These are phyloP conservation scores for Euschistus heros DNA, from an alignment of 1,140 invertebrate species.

Conservation along the genomic window DNA sequence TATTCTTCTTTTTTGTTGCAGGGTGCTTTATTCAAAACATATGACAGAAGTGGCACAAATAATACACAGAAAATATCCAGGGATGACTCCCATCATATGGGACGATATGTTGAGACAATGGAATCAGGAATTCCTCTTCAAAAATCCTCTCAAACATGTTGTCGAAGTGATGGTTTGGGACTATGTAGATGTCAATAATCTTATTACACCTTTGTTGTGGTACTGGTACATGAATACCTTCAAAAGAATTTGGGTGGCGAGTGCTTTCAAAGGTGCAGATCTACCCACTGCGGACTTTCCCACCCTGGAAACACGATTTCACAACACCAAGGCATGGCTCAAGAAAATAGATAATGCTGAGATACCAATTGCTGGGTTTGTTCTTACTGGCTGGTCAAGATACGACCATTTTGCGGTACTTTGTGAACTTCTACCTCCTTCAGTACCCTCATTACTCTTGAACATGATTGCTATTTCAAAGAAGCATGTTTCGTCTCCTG, in stretches of 20 bases:
- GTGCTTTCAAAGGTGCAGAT: slow-evolving; percentile 50
- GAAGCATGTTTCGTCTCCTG: not conserved
- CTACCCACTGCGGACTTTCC: slow-evolving; percentile 43
- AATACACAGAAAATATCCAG: slow-evolving; percentile 33
- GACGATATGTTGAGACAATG: slow-evolving; percentile 52
- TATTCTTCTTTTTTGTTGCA: slow-evolving; percentile 6
- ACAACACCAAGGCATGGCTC: slow-evolving; percentile 28
- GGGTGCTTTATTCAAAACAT: slow-evolving; percentile 27
- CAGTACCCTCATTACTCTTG: slow-evolving; percentile 44
- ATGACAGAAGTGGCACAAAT: slow-evolving; percentile 26
- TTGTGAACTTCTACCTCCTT: slow-evolving; percentile 53
- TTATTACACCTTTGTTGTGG: not conserved
- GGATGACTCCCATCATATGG: slow-evolving; percentile 44
- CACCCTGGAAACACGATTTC: slow-evolving; percentile 38
- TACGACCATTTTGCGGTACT: slow-evolving; percentile 55
- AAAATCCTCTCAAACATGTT: slow-evolving; percentile 35
- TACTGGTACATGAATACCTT: slow-evolving; percentile 13
- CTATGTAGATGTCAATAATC: slow-evolving; percentile 18
- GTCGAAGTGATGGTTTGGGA: slow-evolving; percentile 45
- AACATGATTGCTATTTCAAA: slow-evolving; percentile 34
- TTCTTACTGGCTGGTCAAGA: slow-evolving; percentile 29
- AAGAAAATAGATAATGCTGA: slow-evolving; percentile 11
- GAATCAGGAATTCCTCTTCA: slow-evolving; percentile 35
- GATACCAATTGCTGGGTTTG: slow-evolving; percentile 24
- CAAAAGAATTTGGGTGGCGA: slow-evolving; percentile 45